These are phyloP conservation scores for Typhlomys cinereus DNA, from an alignment of 2,113 vertebrate genomes.

Conservation along the genomic window DNA sequence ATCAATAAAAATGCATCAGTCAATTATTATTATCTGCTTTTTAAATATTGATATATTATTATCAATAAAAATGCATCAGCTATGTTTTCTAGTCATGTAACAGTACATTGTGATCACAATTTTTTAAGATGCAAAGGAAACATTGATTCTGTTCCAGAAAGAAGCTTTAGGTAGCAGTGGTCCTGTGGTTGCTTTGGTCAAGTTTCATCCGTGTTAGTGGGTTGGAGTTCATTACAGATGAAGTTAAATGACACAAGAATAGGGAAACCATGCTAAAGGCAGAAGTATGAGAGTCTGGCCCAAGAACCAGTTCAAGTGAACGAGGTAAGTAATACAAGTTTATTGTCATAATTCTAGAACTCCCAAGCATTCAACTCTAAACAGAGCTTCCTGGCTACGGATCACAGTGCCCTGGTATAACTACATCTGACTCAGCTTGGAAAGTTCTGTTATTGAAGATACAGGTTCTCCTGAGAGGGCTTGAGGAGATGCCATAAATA, in stretches of 20 bases:
- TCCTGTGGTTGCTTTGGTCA: neutral
- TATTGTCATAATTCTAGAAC: neutral
- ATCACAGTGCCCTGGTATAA: neutral
- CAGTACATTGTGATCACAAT: neutral
- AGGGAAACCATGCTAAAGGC: neutral
- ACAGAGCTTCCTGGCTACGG: neutral
- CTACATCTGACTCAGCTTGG: neutral
- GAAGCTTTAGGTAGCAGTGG: neutral
- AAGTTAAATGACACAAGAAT: neutral
- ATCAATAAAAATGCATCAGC: neutral
- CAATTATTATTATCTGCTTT: too few relatives aligned
- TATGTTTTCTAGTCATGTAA: neutral
- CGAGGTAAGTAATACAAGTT: neutral
- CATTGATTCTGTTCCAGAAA: neutral
- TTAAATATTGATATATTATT: too few relatives aligned
- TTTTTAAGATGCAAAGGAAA: slow-evolving; percentile 11
- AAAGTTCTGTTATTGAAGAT: neutral
- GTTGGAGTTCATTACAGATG: neutral
- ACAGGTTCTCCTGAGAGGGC: neutral
- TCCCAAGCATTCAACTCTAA: neutral
- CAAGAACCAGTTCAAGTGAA: neutral
- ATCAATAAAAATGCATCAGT: neutral
- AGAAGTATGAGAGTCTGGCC: neutral
- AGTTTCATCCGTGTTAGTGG: neutral
- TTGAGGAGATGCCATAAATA: slow-evolving; percentile 59